A percentile compares a stretch with the other conserved stretches of the same genome.
These are phyloP conservation scores for Neofelis nebulosa DNA, from an alignment of 2,113 vertebrate species.

Conservation along the genomic window DNA sequence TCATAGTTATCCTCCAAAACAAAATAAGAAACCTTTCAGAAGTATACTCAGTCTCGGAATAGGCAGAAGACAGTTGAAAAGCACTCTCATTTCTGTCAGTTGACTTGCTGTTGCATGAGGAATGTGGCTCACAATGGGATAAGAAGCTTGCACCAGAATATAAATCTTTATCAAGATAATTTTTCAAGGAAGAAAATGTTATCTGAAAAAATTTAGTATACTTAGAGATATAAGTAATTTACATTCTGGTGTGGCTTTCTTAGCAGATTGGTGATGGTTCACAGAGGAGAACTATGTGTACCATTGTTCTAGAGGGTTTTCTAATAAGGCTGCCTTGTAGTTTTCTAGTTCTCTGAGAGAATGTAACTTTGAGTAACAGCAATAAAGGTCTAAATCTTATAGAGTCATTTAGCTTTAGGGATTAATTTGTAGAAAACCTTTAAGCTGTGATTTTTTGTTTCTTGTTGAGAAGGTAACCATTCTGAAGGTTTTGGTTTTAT, in stretches of 20 bases:
- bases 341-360: neutral
- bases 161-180: slow-evolving; percentile 4
- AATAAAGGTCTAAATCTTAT: neutral
- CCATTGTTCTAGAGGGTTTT: neutral
- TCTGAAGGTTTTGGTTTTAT: neutral
- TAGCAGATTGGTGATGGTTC: neutral
- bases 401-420: neutral
- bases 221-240: neutral
- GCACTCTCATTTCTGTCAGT: neutral
- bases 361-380: neutral
- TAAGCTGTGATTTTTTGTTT: neutral
- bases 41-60: neutral
- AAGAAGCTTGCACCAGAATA: neutral
- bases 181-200: neutral
- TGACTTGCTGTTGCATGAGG: neutral
- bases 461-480: neutral
- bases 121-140: neutral
- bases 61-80: neutral
- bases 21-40: neutral
- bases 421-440: neutral
- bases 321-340: neutral
- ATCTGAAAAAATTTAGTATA: neutral
- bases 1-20: neutral
- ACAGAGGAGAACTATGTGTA: neutral
- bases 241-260: neutral